Evolutionary conservation across 2,797 vertebrate species (phyloP).

Genomic region (Mycteria americana): DNA sequence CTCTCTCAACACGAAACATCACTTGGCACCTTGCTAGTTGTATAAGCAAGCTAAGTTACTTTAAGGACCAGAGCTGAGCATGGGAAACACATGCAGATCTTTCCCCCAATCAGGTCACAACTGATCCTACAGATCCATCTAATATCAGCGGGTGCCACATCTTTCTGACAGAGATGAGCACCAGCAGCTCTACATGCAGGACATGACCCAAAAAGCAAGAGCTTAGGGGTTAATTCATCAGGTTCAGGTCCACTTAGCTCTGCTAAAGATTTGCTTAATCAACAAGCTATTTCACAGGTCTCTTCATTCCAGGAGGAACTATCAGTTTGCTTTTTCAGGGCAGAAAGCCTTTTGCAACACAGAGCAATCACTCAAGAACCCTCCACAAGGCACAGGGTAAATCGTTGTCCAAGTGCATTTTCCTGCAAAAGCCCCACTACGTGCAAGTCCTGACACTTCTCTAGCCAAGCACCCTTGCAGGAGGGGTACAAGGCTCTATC

Average conservation of each 20-base stretch:
- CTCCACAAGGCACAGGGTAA: not conserved
- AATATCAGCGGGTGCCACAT: accelerated
- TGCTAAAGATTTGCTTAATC: not conserved
- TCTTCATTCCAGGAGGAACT: not conserved
- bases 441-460: not conserved
- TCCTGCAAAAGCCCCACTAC: accelerated
- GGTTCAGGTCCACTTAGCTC: not conserved
- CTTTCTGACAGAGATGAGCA: not conserved
- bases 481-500: not conserved
- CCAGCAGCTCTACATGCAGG: not conserved
- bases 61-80: not conserved
- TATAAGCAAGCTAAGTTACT: not conserved
- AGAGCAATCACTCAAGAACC: not conserved
- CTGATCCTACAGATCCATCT: not conserved
- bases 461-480: not conserved
- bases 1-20: not conserved
- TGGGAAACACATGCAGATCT: not conserved
- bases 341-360: not conserved
- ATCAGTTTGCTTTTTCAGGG: not conserved
- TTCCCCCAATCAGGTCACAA: not conserved
- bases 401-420: not conserved
- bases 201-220: not conserved
- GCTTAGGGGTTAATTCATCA: not conserved
- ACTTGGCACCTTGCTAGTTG: not conserved
- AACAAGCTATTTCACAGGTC: not conserved